Conservation (phyloP, 2,797 vertebrate genomes). For the Myiotriccus ornatus region DNA sequence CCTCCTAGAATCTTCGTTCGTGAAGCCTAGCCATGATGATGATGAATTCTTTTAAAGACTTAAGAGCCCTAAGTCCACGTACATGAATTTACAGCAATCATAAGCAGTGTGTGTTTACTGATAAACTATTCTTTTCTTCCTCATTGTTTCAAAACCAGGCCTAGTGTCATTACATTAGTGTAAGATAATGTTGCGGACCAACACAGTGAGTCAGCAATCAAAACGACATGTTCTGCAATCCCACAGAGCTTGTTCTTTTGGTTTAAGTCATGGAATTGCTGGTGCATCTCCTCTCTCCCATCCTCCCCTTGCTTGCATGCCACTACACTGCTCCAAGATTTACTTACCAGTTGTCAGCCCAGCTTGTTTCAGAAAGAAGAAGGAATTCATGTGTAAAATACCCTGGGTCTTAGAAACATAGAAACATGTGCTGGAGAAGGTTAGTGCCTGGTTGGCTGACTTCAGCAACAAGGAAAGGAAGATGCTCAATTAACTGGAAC, state of each 20-base stretch:
- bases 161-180: not conserved
- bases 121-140: not conserved
- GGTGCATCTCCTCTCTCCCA: not conserved
- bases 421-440: conserved; percentile 33
- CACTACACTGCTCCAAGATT: not conserved
- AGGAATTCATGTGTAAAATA: conserved; percentile 59
- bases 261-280: not conserved
- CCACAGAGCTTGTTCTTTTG: not conserved
- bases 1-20: no score
- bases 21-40: no score
- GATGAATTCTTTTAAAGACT: not conserved
- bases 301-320: not conserved
- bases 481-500: not conserved
- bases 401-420: conserved; percentile 29
- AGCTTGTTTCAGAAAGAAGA: conserved; percentile 44
- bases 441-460: conserved; percentile 27
- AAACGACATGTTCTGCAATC: not conserved
- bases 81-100: not conserved
- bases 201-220: conserved; percentile 62
- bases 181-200: not conserved
- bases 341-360: conserved; percentile 50
- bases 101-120: not conserved
- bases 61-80: not conserved
- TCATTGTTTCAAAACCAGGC: not conserved
- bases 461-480: conserved; percentile 36